phyloP scores from a whole-genome alignment of 2,113 vertebrate species.

The Lethenteron camtschaticum region DNA sequence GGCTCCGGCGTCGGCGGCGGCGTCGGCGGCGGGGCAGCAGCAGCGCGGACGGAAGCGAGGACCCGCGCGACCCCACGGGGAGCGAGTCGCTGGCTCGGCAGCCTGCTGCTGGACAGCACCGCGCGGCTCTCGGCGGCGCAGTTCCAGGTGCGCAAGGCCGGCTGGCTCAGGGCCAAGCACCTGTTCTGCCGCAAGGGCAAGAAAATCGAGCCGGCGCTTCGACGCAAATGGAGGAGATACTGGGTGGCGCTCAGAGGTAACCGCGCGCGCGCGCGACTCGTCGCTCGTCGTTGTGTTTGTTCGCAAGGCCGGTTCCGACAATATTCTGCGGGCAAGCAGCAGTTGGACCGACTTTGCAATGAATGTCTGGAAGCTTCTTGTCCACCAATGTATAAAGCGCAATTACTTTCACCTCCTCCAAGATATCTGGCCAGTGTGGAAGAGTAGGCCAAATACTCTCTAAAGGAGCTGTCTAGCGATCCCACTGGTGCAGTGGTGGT shows the following conservation, averaged over 20 bases:
- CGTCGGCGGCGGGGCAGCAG: background rate
- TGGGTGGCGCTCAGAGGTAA: conserved; percentile 91
- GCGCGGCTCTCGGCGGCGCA: conserved; percentile 16
- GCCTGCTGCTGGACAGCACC: too few species aligned
- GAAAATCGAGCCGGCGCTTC: conserved; percentile 64
- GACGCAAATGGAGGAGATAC: conserved; percentile 79
- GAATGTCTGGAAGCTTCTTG: too few species aligned
- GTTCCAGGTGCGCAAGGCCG: conserved; percentile 70
- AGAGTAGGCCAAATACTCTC: too few species aligned
- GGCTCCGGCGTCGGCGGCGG: too few species aligned
- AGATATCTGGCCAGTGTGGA: too few species aligned
- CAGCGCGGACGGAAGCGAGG: background rate
- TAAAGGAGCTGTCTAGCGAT: too few species aligned
- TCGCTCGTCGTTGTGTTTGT: background rate
- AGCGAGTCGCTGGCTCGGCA: background rate
- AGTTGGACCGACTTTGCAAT: too few species aligned
- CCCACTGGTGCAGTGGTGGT: too few species aligned
- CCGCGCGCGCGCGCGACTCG: background rate
- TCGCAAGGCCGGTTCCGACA: too few species aligned
- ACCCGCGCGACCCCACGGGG: background rate
- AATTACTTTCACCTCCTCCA: too few species aligned
- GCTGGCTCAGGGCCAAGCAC: conserved; percentile 85
- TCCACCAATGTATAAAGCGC: too few species aligned
- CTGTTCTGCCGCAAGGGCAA: conserved; percentile 76
- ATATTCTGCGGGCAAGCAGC: too few species aligned